Evolutionary conservation across 1,140 invertebrate genomes (phyloP), one percentile per base, ranked within the genome.

Genomic region (Cheumatopsyche charites): DNA sequence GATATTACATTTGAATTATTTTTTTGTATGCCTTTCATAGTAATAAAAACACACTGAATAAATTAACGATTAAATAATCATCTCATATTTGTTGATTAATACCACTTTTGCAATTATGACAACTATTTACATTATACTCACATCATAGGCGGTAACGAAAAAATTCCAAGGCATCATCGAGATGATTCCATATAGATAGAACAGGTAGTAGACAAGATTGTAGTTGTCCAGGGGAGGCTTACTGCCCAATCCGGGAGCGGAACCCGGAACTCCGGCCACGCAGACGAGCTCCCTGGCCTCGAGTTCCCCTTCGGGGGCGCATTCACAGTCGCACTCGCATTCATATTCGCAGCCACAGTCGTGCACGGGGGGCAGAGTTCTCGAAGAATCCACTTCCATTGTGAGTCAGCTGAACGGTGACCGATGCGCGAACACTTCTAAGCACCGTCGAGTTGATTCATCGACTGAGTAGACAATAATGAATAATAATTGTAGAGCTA

Each of bases 101-200:
- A 36, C 29, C 29, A 36, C n/a, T n/a, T n/a, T n/a, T n/a, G n/a
- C n/a, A n/a, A n/a, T n/a, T n/a, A 36, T 36, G 9, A 36, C 3
- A 36, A 36, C 29, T 36, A 36, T 9, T 4, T 4, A 3, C 3
- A 47, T 62, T 36, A 55, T 75, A 89, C 91, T 90, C 85, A 97
- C 95, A 86, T 95, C 91, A 84, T 96, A 92, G 19, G 95, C 95
- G 71, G 95, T 98, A 26, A 97, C 92, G 79, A 98, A 95, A 82
- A 98, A 97, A 81, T 95, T 97, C 95, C 95, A 98, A 71, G 96
- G 94, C 17, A 96, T 88, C 66, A 98, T 84, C 23, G 94, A 94
- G 61, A 92, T 93, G 77, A 97, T 90, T 47, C 96, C 96, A 73
- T 98, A 87, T 70, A 97, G 83, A 80, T 94, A 95, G 84, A 98